phyloP scores from a whole-genome alignment of 2,113 vertebrate genomes.

The Rousettus leschenaultii region DNA sequence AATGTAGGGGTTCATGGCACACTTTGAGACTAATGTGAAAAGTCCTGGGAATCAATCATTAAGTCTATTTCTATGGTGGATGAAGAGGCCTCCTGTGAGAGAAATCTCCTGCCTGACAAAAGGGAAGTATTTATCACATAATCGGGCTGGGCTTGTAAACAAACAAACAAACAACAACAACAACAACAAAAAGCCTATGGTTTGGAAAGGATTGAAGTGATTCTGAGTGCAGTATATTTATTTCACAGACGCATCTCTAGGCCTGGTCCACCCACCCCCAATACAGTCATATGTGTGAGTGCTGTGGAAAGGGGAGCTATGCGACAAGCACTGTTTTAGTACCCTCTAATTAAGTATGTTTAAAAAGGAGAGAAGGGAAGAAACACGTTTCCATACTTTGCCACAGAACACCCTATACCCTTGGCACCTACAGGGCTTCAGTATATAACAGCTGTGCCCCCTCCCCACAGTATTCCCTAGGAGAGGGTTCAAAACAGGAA shows the following conservation, averaged over 20 bases:
- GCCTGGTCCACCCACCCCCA: background rate
- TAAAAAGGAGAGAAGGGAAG: background rate
- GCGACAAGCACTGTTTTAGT: background rate
- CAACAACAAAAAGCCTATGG: too few relatives aligned
- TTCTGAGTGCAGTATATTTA: background rate
- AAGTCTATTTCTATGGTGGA: background rate
- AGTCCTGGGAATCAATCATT: background rate
- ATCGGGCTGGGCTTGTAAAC: background rate
- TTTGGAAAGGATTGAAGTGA: background rate
- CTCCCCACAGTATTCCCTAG: background rate
- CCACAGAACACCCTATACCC: background rate
- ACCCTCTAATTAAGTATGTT: background rate
- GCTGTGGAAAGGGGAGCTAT: background rate
- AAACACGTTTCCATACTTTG: background rate
- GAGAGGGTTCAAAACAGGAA: background rate
- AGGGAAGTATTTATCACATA: background rate
- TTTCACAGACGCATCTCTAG: background rate
- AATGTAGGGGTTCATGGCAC: background rate
- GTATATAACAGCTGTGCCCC: background rate
- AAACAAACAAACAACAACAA: too few relatives aligned
- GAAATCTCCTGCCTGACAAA: background rate
- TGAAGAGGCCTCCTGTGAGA: background rate
- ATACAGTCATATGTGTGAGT: background rate
- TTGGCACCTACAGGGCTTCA: background rate
- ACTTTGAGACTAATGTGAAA: background rate